Percentiles rank a stretch among this genome's conserved stretches.
Conservation (phyloP, 2,797 vertebrate genomes). For the Knipowitschia caucasica region DNA sequence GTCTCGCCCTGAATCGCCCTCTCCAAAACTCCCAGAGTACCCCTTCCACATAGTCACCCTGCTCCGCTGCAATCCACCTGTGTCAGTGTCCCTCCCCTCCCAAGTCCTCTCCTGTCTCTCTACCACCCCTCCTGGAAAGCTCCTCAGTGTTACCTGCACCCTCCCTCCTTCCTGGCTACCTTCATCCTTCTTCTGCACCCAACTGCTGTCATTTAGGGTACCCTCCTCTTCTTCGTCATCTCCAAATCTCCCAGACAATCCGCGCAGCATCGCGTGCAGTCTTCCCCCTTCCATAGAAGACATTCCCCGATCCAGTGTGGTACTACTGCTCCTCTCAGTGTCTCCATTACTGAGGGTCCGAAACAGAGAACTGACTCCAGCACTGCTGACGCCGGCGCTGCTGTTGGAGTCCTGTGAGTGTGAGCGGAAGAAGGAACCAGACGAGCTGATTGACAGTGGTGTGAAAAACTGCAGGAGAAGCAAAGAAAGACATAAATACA, state of each 20-base stretch:
- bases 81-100: constrained; percentile 63
- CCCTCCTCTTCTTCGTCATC: constrained; percentile 60
- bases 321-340: constrained; percentile 53
- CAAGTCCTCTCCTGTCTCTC: constrained; percentile 68
- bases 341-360: constrained; percentile 74
- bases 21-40: constrained; percentile 61
- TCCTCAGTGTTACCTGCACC: constrained; percentile 69
- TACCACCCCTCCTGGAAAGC: constrained; percentile 61
- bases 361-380: constrained; percentile 75
- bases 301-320: constrained; percentile 54
- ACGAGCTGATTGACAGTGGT: constrained; percentile 85
- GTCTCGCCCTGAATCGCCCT: constrained; percentile 49
- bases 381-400: constrained; percentile 90
- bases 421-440: constrained; percentile 95
- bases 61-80: constrained; percentile 63
- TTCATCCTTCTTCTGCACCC: constrained; percentile 54
- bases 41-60: constrained; percentile 69
- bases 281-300: constrained; percentile 59
- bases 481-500: constrained; percentile 20
- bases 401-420: constrained; percentile 97
- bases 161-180: constrained; percentile 60
- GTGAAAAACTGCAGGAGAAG: constrained; percentile 85
- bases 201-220: constrained; percentile 53
- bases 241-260: constrained; percentile 62
- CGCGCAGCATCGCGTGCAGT: constrained; percentile 65